Percentiles rank a stretch among this genome's conserved stretches.
phyloP scores from a whole-genome alignment of 37 sponge, comb jelly and placozoan genomes.

The Spongia lamella region DNA sequence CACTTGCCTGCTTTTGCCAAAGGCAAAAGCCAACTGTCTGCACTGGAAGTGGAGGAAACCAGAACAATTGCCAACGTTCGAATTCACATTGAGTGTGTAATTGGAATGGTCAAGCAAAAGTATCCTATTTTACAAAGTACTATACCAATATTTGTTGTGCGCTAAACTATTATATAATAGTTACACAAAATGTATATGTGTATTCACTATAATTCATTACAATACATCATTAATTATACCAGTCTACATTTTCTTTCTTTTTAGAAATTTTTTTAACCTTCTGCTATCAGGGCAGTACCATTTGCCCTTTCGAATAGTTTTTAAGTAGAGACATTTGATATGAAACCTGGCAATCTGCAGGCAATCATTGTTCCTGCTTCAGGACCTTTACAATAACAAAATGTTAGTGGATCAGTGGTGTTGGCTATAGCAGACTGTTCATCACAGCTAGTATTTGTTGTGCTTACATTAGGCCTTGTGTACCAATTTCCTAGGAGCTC shows the following conservation, averaged over 20 bases:
- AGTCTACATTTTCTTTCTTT: constrained; percentile 6
- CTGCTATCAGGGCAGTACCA: constrained; percentile 69
- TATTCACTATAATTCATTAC: too few relatives aligned
- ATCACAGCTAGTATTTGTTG: constrained; percentile 3
- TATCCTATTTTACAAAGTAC: constrained; percentile 55
- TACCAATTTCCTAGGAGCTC: constrained; percentile 55
- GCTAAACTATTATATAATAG: too few relatives aligned
- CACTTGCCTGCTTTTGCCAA: constrained; percentile 70
- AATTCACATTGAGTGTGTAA: constrained; percentile 77
- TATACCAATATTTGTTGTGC: constrained; percentile 42
- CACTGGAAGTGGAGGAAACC: constrained; percentile 57
- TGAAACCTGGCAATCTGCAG: constrained; percentile 23
- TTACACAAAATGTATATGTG: too few relatives aligned
- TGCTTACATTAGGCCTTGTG: neutral
- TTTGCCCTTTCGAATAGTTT: constrained; percentile 2
- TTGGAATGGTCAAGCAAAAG: constrained; percentile 55
- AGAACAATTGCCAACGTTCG: constrained; percentile 68
- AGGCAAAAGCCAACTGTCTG: constrained; percentile 61
- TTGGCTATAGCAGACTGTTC: neutral
- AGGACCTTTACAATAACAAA: constrained; percentile 45
- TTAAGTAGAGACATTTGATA: neutral
- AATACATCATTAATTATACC: too few relatives aligned
- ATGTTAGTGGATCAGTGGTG: too few relatives aligned
- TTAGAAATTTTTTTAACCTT: constrained; percentile 13
- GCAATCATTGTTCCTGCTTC: constrained; percentile 54